phyloP scores from a whole-genome alignment of 2,888 invertebrate genomes.

The Drosophila vallismaia region DNA sequence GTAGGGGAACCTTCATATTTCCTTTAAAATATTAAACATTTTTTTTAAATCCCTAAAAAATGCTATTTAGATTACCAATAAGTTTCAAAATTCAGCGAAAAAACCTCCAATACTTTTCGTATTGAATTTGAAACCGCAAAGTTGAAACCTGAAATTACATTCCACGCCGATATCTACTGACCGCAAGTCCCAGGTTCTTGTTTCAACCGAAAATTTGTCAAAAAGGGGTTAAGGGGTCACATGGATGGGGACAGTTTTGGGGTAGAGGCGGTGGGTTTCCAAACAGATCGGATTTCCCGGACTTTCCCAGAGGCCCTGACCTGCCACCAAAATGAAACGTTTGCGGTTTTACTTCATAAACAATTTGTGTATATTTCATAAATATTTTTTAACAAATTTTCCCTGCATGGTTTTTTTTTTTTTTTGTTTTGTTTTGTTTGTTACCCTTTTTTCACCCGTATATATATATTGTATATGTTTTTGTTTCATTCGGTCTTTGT shows the following conservation, averaged over 20 bases:
- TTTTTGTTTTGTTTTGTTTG: background rate
- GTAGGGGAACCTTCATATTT: too few relatives aligned
- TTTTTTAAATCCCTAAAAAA: too few relatives aligned
- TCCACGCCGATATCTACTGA: background rate
- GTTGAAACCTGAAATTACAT: conserved; percentile 5
- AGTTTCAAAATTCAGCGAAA: too few relatives aligned
- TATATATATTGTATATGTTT: background rate
- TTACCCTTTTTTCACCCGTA: background rate
- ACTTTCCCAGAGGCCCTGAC: conserved; percentile 25
- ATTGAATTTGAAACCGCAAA: conserved; percentile 4
- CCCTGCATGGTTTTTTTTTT: background rate
- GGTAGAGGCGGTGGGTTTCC: background rate
- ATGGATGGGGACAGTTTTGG: background rate
- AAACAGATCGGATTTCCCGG: conserved; percentile 35
- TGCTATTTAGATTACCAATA: too few relatives aligned
- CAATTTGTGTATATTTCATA: conserved; percentile 67
- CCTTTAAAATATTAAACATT: too few relatives aligned
- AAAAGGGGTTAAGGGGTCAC: background rate
- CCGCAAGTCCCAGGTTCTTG: conserved; percentile 20
- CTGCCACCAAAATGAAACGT: conserved; percentile 49
- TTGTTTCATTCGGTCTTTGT: conserved; percentile 31
- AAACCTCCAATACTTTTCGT: background rate
- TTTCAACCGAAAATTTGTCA: background rate
- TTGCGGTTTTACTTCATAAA: conserved; percentile 73
- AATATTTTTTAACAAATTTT: conserved; percentile 45